phyloP scores from a whole-genome alignment of 1,140 invertebrate species.

The Monomorium pharaonis region DNA sequence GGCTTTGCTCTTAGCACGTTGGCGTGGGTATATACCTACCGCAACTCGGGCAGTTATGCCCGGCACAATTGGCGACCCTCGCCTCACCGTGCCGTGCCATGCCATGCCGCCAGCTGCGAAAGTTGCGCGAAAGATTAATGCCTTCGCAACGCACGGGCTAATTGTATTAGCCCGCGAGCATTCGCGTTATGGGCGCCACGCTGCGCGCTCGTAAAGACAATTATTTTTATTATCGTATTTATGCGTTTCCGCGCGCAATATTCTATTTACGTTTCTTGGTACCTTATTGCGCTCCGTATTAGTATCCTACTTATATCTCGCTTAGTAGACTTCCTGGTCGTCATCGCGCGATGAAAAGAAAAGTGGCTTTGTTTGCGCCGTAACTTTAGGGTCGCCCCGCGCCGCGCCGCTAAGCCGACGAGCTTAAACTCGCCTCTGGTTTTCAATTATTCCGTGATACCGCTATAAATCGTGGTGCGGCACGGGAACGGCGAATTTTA shows the following conservation, averaged over 20 bases:
- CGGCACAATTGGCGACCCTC: slow-evolving; percentile 56
- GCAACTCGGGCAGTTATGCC: slow-evolving; percentile 45
- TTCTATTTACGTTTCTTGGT: not conserved
- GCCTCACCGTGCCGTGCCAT: not conserved
- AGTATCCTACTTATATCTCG: not conserved
- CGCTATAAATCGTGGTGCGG: not conserved
- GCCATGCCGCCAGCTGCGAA: not conserved
- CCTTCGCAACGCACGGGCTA: slow-evolving; percentile 31
- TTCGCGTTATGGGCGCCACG: not conserved
- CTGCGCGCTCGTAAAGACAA: slow-evolving; percentile 10
- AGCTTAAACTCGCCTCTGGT: not conserved
- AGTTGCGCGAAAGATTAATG: slow-evolving; percentile 52
- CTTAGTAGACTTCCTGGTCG: not conserved
- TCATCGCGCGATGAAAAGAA: not conserved
- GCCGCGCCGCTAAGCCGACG: too few relatives aligned
- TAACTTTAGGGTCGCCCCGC: not conserved
- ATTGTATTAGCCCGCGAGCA: slow-evolving; percentile 39
- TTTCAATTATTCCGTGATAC: slow-evolving; percentile 2
- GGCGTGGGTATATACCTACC: slow-evolving; percentile 25
- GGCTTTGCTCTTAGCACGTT: slow-evolving; percentile 47
- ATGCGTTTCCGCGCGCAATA: not conserved
- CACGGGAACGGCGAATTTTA: not conserved
- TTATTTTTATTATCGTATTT: slow-evolving; percentile 14
- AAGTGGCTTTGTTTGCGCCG: not conserved
- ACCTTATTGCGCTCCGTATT: not conserved